Evolutionary conservation across 1,140 invertebrate species (phyloP).

Genomic region (Heliconius congener): DNA sequence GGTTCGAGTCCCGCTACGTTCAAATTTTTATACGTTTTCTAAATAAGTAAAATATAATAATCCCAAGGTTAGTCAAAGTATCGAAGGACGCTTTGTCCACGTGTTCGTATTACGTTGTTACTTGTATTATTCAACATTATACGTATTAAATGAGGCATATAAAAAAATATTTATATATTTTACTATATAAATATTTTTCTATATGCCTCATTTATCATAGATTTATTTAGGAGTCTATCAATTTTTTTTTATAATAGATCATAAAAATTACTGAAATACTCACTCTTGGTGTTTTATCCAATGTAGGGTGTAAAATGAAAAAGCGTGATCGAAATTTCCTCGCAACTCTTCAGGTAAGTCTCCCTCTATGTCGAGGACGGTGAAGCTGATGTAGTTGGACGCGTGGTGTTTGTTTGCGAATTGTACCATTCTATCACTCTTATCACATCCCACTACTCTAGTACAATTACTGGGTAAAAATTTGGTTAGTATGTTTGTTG

Average conservation of each 20-base stretch:
- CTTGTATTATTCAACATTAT: background rate
- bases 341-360: conserved; percentile 77
- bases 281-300: conserved; percentile 90
- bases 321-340: conserved; percentile 86
- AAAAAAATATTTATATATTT: background rate
- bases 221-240: too few relatives aligned
- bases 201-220: too few relatives aligned
- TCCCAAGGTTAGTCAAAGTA: background rate
- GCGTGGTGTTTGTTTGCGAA: conserved; percentile 83
- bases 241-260: too few relatives aligned
- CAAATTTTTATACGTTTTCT: too few relatives aligned
- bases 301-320: conserved; percentile 92
- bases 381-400: conserved; percentile 82
- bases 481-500: conserved; percentile 85
- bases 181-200: too few relatives aligned
- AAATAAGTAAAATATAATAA: background rate
- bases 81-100: conserved; percentile 22
- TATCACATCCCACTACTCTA: conserved; percentile 84
- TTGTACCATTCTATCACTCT: conserved; percentile 87
- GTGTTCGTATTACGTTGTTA: conserved; percentile 9
- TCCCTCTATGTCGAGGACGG: conserved; percentile 85
- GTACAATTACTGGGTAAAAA: conserved; percentile 82
- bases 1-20: too few relatives aligned
- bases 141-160: background rate
- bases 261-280: conserved; percentile 45